phyloP scores from a whole-genome alignment of 2,797 vertebrate species.

The Paedocypris micromegethes region DNA sequence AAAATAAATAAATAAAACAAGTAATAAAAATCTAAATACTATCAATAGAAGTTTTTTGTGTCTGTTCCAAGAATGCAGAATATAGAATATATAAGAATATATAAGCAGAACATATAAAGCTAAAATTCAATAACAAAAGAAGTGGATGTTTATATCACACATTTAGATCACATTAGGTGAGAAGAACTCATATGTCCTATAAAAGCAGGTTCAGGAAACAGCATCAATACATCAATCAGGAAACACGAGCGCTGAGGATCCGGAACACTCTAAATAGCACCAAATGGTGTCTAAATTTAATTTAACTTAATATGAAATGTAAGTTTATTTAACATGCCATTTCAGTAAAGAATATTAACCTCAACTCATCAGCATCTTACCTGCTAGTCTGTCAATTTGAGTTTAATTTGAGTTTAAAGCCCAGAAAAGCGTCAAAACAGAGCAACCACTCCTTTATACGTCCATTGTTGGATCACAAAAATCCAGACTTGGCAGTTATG shows the following conservation, averaged over 20 bases:
- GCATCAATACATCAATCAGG: constrained; percentile 12
- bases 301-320: neutral
- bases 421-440: constrained; percentile 5
- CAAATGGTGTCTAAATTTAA: constrained; percentile 1
- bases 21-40: too few relatives aligned
- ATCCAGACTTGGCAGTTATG: constrained; percentile 26
- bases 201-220: constrained; percentile 3
- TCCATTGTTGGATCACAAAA: constrained; percentile 11
- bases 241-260: neutral
- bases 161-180: neutral
- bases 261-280: neutral
- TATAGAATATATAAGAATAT: too few relatives aligned
- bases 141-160: constrained; percentile 14
- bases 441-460: constrained; percentile 13
- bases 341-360: neutral
- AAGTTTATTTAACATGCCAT: too few relatives aligned
- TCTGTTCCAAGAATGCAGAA: too few relatives aligned
- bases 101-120: neutral
- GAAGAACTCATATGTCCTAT: constrained; percentile 1
- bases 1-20: too few relatives aligned
- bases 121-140: constrained; percentile 5
- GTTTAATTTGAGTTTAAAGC: constrained; percentile 12
- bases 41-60: too few relatives aligned
- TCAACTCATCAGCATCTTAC: constrained; percentile 4
- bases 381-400: neutral